Conservation (phyloP, 2,797 vertebrate genomes). For the Xiphophorus birchmanni region DNA sequence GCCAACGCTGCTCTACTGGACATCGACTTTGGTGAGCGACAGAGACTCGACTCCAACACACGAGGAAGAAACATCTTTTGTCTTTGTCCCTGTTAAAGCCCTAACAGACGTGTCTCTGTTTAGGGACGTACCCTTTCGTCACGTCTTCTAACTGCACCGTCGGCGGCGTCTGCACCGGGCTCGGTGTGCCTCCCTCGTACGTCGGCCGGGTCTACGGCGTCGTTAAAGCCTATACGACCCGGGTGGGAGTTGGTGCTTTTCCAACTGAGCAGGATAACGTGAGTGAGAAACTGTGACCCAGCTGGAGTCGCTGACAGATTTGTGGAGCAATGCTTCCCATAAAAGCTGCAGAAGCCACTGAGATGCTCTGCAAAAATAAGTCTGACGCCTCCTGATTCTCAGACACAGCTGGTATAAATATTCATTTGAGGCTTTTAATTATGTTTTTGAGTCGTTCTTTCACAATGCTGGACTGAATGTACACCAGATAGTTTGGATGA, state of each 20-base stretch:
- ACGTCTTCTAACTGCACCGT: slow-evolving; percentile 88
- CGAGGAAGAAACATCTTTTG: background rate
- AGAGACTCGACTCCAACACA: background rate
- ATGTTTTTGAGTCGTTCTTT: background rate
- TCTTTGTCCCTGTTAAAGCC: background rate
- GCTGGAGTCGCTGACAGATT: background rate
- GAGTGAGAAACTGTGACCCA: slow-evolving; percentile 48
- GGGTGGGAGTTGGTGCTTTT: slow-evolving; percentile 85
- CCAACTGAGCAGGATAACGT: slow-evolving; percentile 86
- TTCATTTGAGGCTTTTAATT: background rate
- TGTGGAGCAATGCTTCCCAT: background rate
- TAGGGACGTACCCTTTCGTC: slow-evolving; percentile 87
- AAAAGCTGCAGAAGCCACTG: background rate
- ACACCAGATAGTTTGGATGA: background rate
- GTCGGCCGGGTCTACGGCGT: slow-evolving; percentile 85
- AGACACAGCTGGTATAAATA: background rate
- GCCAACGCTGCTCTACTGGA: slow-evolving; percentile 86
- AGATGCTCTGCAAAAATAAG: background rate
- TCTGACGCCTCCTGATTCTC: background rate
- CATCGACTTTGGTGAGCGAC: slow-evolving; percentile 84
- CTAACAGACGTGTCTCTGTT: slow-evolving; percentile 22
- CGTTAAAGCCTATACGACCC: slow-evolving; percentile 85
- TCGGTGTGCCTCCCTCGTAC: slow-evolving; percentile 82
- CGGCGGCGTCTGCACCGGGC: slow-evolving; percentile 85
- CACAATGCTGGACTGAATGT: background rate